A percentile compares a stretch with the other conserved stretches of the same genome.
Evolutionary conservation across 2,113 vertebrate species (phyloP).

Genomic region (Climacteris rufus): DNA sequence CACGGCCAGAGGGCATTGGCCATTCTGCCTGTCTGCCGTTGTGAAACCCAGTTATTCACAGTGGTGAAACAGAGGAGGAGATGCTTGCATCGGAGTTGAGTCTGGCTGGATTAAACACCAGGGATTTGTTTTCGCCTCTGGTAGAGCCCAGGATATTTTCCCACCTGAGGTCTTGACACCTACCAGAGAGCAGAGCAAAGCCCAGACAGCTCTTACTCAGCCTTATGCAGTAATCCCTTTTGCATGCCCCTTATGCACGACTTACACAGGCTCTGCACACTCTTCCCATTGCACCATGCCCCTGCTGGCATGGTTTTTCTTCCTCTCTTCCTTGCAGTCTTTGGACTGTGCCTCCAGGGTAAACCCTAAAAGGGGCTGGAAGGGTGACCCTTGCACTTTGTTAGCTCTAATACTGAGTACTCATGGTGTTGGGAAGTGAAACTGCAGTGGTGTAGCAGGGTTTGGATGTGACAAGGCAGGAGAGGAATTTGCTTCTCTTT

Average conservation of each 20-base stretch:
- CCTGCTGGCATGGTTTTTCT: background rate
- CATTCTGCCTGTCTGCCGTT: background rate
- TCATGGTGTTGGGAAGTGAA: background rate
- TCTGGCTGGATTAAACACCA: background rate
- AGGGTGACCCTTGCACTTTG: background rate
- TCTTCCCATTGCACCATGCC: background rate
- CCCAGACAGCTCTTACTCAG: background rate
- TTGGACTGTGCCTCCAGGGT: background rate
- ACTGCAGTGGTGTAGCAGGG: background rate
- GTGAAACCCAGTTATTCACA: conserved; percentile 4
- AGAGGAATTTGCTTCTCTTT: background rate
- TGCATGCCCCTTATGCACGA: background rate
- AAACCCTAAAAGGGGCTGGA: background rate
- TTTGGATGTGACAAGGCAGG: background rate
- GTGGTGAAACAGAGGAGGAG: conserved; percentile 13
- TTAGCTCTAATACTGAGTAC: background rate
- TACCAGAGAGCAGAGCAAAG: background rate
- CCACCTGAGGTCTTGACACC: background rate
- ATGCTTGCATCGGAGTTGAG: background rate
- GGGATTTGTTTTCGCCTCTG: background rate
- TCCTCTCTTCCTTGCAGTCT: background rate
- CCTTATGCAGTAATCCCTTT: background rate
- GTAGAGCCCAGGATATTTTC: background rate
- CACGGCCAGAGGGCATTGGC: background rate
- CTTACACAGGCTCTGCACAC: background rate